These are phyloP conservation scores for Parambassis ranga DNA, from an alignment of 2,797 vertebrate genomes.

Conservation along the genomic window DNA sequence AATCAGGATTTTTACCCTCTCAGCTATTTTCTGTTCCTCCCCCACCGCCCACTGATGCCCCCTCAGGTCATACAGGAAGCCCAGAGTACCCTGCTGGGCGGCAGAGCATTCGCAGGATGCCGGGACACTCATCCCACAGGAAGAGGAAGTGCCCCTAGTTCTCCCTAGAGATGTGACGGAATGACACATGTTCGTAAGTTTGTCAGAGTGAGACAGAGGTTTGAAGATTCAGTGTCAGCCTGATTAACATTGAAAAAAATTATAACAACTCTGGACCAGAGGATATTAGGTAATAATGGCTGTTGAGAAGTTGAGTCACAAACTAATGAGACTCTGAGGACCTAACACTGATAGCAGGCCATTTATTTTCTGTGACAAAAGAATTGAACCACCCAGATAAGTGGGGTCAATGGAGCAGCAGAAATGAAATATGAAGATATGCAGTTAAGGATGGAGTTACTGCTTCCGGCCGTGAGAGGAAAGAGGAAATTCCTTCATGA, in stretches of 20 bases:
- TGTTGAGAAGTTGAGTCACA: constrained; percentile 43
- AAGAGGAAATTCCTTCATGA: constrained; percentile 61
- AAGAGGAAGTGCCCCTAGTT: constrained; percentile 67
- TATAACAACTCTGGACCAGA: constrained; percentile 16
- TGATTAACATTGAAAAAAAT: constrained; percentile 67
- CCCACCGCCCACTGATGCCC: neutral
- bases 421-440: constrained; percentile 39
- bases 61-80: constrained; percentile 59
- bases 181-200: constrained; percentile 53
- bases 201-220: constrained; percentile 22
- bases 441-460: constrained; percentile 14
- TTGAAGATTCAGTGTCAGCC: constrained; percentile 11
- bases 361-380: constrained; percentile 32
- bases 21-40: neutral
- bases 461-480: constrained; percentile 29
- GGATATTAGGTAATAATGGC: constrained; percentile 49
- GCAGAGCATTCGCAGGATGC: constrained; percentile 40
- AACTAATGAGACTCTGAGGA: constrained; percentile 35
- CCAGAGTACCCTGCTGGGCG: constrained; percentile 29
- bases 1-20: constrained; percentile 2
- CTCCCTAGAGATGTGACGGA: constrained; percentile 30
- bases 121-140: constrained; percentile 56
- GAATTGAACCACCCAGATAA: constrained; percentile 37
- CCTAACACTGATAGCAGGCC: constrained; percentile 17
- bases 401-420: constrained; percentile 34